These are phyloP conservation scores for Sylvilagus bachmani DNA, from an alignment of 2,113 vertebrate genomes.

Conservation along the genomic window DNA sequence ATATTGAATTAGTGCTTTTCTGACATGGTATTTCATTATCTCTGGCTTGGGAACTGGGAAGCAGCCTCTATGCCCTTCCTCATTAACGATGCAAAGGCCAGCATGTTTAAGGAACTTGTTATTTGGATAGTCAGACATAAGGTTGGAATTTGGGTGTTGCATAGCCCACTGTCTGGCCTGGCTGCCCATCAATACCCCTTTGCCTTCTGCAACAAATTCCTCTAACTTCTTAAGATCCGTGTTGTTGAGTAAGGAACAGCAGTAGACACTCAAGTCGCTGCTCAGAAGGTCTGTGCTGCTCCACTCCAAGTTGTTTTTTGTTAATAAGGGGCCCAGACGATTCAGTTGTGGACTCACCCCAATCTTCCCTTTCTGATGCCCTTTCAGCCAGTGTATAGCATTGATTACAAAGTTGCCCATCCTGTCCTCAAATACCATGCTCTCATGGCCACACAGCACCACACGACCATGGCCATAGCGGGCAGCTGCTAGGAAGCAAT, in stretches of 20 bases:
- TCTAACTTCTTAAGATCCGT: conserved; percentile 72
- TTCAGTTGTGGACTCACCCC: neutral
- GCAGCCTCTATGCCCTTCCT: conserved; percentile 41
- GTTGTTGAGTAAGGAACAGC: neutral
- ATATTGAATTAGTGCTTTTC: conserved; percentile 83
- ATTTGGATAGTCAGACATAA: conserved; percentile 78
- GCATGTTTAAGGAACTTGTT: conserved; percentile 85
- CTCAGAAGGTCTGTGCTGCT: neutral
- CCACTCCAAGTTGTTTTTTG: conserved; percentile 69
- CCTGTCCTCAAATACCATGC: neutral
- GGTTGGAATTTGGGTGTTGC: conserved; percentile 49
- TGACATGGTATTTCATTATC: conserved; percentile 86
- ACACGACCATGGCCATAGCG: conserved; percentile 20
- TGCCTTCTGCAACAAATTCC: conserved; percentile 87
- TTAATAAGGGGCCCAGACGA: neutral
- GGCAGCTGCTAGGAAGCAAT: conserved; percentile 67
- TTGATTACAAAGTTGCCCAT: conserved; percentile 5
- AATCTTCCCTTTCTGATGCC: conserved; percentile 19
- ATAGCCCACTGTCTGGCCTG: conserved; percentile 88
- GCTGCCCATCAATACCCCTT: conserved; percentile 87
- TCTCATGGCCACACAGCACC: conserved; percentile 45
- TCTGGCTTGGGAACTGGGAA: conserved; percentile 60
- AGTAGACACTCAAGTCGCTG: conserved; percentile 52
- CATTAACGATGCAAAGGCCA: conserved; percentile 85
- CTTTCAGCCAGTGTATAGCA: conserved; percentile 54